Evolutionary conservation across 1,140 invertebrate species (phyloP).

Genomic region (Caerostris darwini): DNA sequence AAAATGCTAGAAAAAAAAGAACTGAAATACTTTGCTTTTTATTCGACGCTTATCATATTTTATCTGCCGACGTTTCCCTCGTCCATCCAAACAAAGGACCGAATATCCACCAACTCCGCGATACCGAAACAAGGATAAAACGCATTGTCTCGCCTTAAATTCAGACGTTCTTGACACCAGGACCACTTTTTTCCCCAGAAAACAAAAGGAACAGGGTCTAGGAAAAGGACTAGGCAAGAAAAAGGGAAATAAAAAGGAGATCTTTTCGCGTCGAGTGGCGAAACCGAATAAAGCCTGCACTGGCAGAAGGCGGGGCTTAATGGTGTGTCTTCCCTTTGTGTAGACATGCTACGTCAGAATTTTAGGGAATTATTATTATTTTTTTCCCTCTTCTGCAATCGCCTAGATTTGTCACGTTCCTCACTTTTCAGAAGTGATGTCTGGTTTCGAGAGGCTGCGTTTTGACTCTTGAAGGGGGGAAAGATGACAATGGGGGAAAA

Average conservation of each 20-base stretch:
- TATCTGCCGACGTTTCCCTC: neutral
- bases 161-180: slow-evolving; percentile 2
- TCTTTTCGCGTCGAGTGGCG: neutral
- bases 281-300: neutral
- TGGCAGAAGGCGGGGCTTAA: neutral
- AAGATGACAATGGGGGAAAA: no score
- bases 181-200: neutral
- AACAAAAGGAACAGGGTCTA: neutral
- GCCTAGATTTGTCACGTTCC: slow-evolving; percentile 13
- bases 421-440: neutral
- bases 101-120: neutral
- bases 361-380: neutral
- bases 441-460: neutral
- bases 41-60: neutral
- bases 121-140: neutral
- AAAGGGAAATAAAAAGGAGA: neutral
- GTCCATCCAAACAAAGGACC: neutral
- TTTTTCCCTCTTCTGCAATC: neutral
- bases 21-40: neutral
- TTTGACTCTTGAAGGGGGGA: no score
- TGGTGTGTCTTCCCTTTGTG: neutral
- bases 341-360: neutral
- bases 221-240: neutral
- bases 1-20: no score
- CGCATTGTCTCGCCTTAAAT: slow-evolving; percentile 6